Conservation (phyloP, 2,797 vertebrate genomes). For the Clarias laeviceps region DNA sequence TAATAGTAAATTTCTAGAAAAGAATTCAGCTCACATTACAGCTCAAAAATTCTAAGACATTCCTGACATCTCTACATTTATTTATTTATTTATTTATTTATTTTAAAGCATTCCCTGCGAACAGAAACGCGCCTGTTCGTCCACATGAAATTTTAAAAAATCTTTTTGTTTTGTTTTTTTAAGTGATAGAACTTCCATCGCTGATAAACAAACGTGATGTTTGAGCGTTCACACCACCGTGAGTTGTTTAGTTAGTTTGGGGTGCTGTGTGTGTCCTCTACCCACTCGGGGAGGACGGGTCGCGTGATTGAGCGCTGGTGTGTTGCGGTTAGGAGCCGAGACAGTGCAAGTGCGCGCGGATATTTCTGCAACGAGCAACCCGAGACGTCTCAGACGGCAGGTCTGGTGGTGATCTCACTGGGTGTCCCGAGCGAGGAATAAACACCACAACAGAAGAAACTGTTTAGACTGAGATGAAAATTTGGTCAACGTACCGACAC, state of each 20-base stretch:
- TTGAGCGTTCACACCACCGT: no score
- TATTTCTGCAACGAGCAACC: conserved; percentile 42
- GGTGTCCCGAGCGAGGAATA: conserved; percentile 49
- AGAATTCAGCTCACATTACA: no score
- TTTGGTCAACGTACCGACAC: no score
- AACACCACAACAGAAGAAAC: conserved; percentile 26
- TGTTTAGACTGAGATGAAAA: neutral
- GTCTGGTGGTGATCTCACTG: conserved; percentile 34
- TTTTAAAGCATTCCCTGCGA: no score
- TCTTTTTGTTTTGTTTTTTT: neutral
- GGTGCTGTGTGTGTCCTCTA: neutral
- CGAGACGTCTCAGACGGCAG: conserved; percentile 51
- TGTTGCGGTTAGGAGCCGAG: neutral
- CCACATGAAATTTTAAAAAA: no score
- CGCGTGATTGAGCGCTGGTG: neutral
- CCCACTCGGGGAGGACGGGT: neutral
- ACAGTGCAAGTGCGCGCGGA: conserved; percentile 34
- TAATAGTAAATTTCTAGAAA: no score
- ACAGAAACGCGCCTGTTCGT: no score
- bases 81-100: neutral
- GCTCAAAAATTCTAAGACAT: no score
- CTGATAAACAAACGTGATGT: neutral
- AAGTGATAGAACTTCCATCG: neutral
- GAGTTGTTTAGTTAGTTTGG: neutral
- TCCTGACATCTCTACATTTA: neutral